Evolutionary conservation across 2,797 vertebrate genomes (phyloP), one percentile per base, ranked within the genome.

Genomic region (Mallotus villosus): DNA sequence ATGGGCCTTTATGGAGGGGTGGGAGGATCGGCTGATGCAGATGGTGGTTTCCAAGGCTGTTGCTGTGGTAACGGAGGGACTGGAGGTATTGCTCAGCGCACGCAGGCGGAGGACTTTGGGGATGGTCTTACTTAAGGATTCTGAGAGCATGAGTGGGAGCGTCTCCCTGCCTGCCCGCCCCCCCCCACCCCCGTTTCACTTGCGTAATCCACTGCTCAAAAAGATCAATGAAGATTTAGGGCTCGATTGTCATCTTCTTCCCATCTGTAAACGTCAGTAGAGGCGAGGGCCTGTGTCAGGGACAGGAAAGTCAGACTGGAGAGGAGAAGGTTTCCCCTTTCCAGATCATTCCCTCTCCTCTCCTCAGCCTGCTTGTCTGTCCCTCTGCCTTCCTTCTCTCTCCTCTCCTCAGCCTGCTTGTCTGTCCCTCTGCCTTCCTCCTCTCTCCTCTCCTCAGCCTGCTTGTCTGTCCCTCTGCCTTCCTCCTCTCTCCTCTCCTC

Each of bases 21-120:
- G 82, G 91, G 88, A 88, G 91, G 88, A 89, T 82, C 76, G 88
- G 78, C 83, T 86, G 86, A 87, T 88, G 88, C 87, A 85, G 92
- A 92, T 83, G 90, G 88, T 92, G 91, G 89, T 90, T 93, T 93
- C 92, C 90, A 88, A 90, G 90, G 87, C 91, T 93, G 93, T 94
- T 94, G 93, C 93, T 92, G 91, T 94, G 93, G 93, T 92, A 92
- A 94, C 93, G 81, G 88, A 84, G 87, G 83, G 88, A 90, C 87
- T 81, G 83, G 85, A 87, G 87, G 87, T 85, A 87, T 84, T 85
- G 85, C 78, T 12, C 37, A 41, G 37, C 37, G 37, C 37, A 41
- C 37, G 76, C 64, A 64, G 76, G 82, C 85, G 80, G 83, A 86
- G 85, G 86, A 84, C 85, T 90, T 87, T 77, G 27, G 72, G 62